Evolutionary conservation across 1,140 invertebrate species (phyloP), one percentile per base, ranked within the genome.

Genomic region (Theocolax elegans): DNA sequence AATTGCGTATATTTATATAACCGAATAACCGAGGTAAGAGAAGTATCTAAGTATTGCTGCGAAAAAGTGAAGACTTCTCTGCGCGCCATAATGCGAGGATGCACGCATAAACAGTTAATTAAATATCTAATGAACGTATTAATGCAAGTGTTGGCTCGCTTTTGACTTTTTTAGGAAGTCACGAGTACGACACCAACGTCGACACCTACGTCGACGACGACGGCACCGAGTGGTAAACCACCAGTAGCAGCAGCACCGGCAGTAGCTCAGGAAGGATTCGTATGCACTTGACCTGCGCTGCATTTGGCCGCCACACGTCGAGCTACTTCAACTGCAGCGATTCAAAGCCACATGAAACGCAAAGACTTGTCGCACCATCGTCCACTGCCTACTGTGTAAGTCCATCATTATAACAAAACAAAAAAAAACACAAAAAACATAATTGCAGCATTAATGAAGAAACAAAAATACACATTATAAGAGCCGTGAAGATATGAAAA

Each of bases 351-450:
- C 76, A 75, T 79, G 78, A 78, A 80, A 75, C 79, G 77, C 79
- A 82, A 81, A 78, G 79, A 78, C 75, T 80, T 77, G 62, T 79
- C 77, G 74, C 73, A 74, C 74, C 75, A 80, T 74, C 78, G 76
- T 80, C 76, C 79, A 83, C 81, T 82, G 82, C 81, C 81, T 77
- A 79, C 76, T 79, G 70, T 76, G 77, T 81, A 79, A 83, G 74
- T 80, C 71, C 72, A 71, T 73, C 74, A 53, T 51, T 44, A 54
- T 42, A 46, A 67, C 42, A 3, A 60, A 63, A 53, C 38, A 46
- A 35, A 60, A 35, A 35, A 35, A 35, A 35, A 6, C 31, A 35
- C 31, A 35, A 35, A 35, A 35, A 51, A 17, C 17, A 35, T 46
- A 53, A 40, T 66, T 54, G 17, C 13, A 51, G 70, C n/a, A n/a